Evolutionary conservation across 2,888 invertebrate genomes (phyloP), one percentile per base, ranked within the genome.

Genomic region (Drosophila monieri): DNA sequence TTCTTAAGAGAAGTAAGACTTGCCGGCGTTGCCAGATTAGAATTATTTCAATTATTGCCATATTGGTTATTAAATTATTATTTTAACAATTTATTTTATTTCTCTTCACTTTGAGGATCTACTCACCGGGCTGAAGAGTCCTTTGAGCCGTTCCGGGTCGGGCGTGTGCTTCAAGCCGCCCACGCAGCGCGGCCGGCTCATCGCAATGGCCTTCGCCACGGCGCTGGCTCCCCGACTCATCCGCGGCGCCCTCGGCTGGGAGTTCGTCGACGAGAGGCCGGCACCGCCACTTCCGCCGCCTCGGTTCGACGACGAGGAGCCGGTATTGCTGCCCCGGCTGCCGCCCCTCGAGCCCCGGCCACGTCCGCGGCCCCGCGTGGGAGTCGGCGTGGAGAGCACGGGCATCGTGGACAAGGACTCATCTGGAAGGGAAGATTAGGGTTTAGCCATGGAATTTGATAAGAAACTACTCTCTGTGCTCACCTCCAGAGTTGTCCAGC

Each of bases 111-210:
- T 1, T 1, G 3, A 23, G 21, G 21, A n/a, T 5, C 21, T 35
- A 89, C 90, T 89, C 80, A 91, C 91, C 85, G 91, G 90, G 81
- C 90, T 90, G 44, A 90, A 91, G 12, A 89, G 79, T 37, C 90
- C 90, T 65, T 90, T 90, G 10, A 89, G 79, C 1, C 89, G 83
- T 39, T 90, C 88, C 3, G 90, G 91, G 70, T 91, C 91, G 1
- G 91, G 90, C 21, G 89, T 90, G 68, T 91, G 90, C 55, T 90
- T 90, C 0, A 91, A 78, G 1, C 90, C 90, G 21, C 91, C 90
- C n/a, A 91, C 88, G 66, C 90, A 89, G 23, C 91, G 88, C 15
- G 90, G 90, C 5, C 91, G 75, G 62, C 77, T 89, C 73, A 89
- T 77, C 21, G 89, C 86, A 46, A 90, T 90, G 32, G 88, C 84